Evolutionary conservation across 2,797 vertebrate species (phyloP), one percentile per base, ranked within the genome.

Genomic region (Pachyuromys duprasi): DNA sequence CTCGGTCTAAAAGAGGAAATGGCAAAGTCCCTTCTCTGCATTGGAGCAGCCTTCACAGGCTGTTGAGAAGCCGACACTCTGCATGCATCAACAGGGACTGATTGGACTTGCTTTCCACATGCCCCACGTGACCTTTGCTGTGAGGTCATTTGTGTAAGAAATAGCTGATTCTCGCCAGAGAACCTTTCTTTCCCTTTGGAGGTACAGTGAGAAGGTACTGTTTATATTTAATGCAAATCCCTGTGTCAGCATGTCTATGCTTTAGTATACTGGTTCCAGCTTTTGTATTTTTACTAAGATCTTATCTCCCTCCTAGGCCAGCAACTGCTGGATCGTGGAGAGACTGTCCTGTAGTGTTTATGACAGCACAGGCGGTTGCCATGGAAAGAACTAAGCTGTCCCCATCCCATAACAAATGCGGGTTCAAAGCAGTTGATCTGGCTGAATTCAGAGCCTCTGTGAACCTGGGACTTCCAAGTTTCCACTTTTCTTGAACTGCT

Each of bases 361-460:
- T 42, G 87, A 92, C 81, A 97, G 95, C 91, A 96, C 36, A 62
- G 70, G 90, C 0, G 9, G 97, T 98, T 98, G 79, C 96, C 97
- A 96, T 97, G 97, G 96, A 93, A 96, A 96, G 79, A 94, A 93
- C 39, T 78, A 84, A 97, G 75, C 91, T 93, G 88, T 96, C 87
- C 83, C 78, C 67, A 82, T 72, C 81, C 80, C 90, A 89, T 67
- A 95, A 91, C 75, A 97, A 97, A 96, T 93, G 89, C 20, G 94
- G 90, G 81, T 95, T 97, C 24, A 36, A 83, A 93, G 91, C 42
- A 90, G 94, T 93, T 91, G 91, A 90, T 96, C 79, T 93, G 94
- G 93, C 93, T 86, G 83, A 86, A 86, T 95, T 97, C 75, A 95
- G 72, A 91, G 49, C 49, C 84, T 96, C 55, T 83, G 69, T 94